Evolutionary conservation across 2,113 vertebrate genomes (phyloP), one percentile per base, ranked within the genome.

Genomic region (Megaceryle torquata): DNA sequence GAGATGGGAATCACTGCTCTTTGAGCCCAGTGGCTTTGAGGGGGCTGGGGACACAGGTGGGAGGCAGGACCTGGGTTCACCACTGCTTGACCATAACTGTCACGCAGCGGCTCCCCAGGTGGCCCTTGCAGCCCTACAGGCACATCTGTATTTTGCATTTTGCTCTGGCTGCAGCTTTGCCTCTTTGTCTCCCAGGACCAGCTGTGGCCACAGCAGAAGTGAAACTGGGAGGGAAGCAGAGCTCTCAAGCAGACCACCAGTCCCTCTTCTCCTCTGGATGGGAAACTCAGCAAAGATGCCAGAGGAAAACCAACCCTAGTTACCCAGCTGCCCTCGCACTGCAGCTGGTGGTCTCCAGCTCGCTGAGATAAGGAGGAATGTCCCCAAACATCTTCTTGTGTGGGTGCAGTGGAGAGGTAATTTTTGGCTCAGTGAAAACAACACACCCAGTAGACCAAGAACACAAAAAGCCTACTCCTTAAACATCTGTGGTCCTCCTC

Each of bases 41-140:
- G 54, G 50, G 22, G n/a, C 33, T 50, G 44, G 54, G 48, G 31
- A 61, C 48, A 69, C 68, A 51, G 6, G 26, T 35, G 35, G 37
- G 44, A 35, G 86, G 28, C 10, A 14, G 50, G 46, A 70, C 54
- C 74, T 56, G n/a, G 4, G 1, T 24, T 76, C 18, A 50, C 63
- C 72, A 13, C 29, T 51, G 37, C 54, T 53, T 0, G 0, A 65
- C 22, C 11, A 4, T 3, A 79, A 48, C 13, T n/a, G 26, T 60
- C 1, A 13, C 15, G 46, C 5, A 28, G 60, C 82, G 24, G 56
- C 51, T 77, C 8, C 33, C 46, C 0, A 0, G 15, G 33, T 24
- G 56, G 56, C 53, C 51, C 59, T 75, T 2, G 2, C 0, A 2
- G 41, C 56, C 41, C 60, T 64, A 44, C 0, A 0, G 33, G 14